Evolutionary conservation across 2,113 vertebrate species (phyloP).

Genomic region (Coracopsis vasa): DNA sequence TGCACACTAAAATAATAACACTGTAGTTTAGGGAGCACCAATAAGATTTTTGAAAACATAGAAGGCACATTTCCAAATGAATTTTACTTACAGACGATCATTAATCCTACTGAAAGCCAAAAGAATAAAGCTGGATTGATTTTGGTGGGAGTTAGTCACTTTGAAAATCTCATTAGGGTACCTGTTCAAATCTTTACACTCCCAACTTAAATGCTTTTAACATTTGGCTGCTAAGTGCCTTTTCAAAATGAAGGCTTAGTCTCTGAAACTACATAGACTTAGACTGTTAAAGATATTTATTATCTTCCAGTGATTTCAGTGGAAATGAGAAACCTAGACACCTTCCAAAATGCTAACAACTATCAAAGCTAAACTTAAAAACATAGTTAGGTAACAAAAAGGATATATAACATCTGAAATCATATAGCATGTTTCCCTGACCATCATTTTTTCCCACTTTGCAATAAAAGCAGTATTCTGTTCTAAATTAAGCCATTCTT

Average conservation of each 20-base stretch:
- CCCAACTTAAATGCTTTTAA: not conserved
- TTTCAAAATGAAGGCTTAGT: not conserved
- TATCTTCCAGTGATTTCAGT: not conserved
- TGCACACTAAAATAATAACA: not conserved
- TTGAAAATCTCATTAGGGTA: slow-evolving; percentile 52
- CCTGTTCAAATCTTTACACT: slow-evolving; percentile 20
- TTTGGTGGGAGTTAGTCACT: slow-evolving; percentile 28
- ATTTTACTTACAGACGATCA: not conserved
- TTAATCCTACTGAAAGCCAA: slow-evolving; percentile 27
- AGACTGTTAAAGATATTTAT: not conserved
- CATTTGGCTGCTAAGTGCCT: not conserved
- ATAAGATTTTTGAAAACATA: not conserved
- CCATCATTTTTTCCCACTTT: not conserved
- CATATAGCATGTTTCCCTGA: not conserved
- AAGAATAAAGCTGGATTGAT: not conserved
- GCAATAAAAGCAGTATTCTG: not conserved
- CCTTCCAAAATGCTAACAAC: not conserved
- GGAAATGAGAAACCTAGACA: not conserved
- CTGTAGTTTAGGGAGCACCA: not conserved
- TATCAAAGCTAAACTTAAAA: not conserved
- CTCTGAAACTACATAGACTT: not conserved
- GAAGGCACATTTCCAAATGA: not conserved
- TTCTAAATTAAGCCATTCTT: not conserved
- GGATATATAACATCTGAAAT: not conserved
- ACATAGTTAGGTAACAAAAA: not conserved